phyloP scores from a whole-genome alignment of 1,140 invertebrate species.

The Lepidurus couesii region DNA sequence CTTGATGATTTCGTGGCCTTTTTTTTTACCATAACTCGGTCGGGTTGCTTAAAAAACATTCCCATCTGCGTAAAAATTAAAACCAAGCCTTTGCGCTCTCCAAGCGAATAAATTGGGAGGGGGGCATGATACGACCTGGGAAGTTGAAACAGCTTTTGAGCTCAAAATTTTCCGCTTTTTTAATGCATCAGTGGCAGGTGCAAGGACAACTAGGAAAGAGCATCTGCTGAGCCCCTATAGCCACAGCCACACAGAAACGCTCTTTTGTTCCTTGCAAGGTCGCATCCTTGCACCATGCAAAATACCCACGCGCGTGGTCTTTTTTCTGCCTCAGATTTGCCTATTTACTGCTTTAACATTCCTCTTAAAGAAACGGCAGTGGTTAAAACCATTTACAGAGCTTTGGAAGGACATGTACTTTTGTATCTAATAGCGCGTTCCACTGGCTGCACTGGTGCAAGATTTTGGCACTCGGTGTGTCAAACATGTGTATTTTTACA shows the following conservation, averaged over 20 bases:
- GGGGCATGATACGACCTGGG: too few species aligned
- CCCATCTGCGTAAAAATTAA: neutral
- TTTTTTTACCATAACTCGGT: neutral
- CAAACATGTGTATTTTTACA: too few species aligned
- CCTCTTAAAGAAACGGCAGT: neutral
- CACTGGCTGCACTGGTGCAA: too few species aligned
- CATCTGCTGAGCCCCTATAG: neutral
- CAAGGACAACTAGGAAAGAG: conserved; percentile 2
- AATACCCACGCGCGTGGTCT: too few species aligned
- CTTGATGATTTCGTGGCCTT: neutral
- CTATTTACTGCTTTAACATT: neutral
- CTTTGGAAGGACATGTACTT: too few species aligned
- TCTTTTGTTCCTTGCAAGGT: conserved; percentile 8
- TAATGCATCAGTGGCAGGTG: neutral
- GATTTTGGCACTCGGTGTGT: too few species aligned
- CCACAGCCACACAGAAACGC: neutral
- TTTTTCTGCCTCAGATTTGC: neutral
- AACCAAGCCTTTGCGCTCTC: neutral
- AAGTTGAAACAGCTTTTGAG: neutral
- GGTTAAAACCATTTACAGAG: too few species aligned
- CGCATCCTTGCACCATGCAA: neutral
- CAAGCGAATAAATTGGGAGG: neutral
- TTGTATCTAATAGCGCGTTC: too few species aligned
- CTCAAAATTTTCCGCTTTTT: neutral
- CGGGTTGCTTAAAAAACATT: neutral